Conservation (phyloP, 2,797 vertebrate species). For the Cirrhinus mrigala region DNA sequence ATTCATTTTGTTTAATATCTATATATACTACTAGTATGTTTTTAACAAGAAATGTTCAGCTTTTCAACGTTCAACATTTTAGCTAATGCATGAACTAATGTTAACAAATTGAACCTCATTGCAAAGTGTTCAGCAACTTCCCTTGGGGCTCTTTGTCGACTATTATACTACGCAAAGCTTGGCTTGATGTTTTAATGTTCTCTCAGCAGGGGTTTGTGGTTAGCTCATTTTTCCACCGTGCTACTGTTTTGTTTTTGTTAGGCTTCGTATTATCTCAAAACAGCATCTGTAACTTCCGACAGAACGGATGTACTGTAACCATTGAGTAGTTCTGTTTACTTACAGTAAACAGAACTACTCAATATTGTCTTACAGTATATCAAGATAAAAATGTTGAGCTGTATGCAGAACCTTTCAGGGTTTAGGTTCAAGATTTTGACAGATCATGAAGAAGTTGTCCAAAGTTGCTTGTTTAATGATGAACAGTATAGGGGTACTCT, state of each 20-base stretch:
- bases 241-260: neutral
- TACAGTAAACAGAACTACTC: neutral
- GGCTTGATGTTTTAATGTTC: conserved; percentile 28
- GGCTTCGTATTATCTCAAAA: conserved; percentile 17
- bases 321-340: no score
- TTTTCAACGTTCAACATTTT: neutral
- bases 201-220: conserved; percentile 14
- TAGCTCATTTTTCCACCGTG: neutral
- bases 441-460: neutral
- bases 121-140: neutral
- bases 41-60: neutral
- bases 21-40: neutral
- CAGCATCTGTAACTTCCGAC: neutral
- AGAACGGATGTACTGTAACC: neutral
- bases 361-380: neutral
- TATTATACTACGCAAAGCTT: neutral
- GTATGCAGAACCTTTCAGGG: neutral
- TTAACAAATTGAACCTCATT: neutral
- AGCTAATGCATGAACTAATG: neutral
- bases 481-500: neutral
- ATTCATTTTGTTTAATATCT: neutral
- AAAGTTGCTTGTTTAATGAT: neutral
- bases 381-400: neutral
- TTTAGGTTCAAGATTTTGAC: neutral
- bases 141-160: neutral